Base-by-base conservation (phyloP, 35 echinoderm and acorn worm species). In the Acanthaster planci region DNA sequence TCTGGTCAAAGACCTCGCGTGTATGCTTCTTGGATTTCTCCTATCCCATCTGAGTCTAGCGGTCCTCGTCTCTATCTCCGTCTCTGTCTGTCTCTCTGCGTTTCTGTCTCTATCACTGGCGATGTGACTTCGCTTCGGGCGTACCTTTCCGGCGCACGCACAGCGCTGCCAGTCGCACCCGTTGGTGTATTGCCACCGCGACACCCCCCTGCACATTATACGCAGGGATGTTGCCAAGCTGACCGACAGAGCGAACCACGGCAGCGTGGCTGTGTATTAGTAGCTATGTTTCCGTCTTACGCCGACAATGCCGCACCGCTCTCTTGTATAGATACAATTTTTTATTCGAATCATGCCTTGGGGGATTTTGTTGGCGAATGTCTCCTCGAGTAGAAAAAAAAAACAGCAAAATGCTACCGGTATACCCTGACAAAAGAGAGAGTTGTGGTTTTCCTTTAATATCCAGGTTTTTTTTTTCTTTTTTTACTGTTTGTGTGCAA, bases 1-100 rank as follows among this genome's bases (percentile, higher is more conserved):
- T 6, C 42, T 72, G 64, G 64, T 72, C 64, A 72, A 72, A 72
- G 64, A 72, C 64, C 64, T 29, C 64, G 64, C 10, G 64, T 59
- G 27, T 72, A 26, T 72, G 29, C 5, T 47, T 47, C 42, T 47
- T 47, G 42, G 42, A 4, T 47, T 47, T 47, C 12, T 47, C 42
- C 42, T 12, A 6, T 47, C 42, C 42, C 4, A 6, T 47, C 12
- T 47, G 4, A 47, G 42, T 47, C 42, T 47, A 4, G 4, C 42
- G 42, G 4, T 47, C 42, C 42, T 47, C 4, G 42, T 12, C 12
- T 47, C 42, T 47, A 47, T 12, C 4, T 47, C 42, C 12, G 42
- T 47, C 42, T 47, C 42, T 12, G 42, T 47, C 42, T 47, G 4
- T 47, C 12, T n/a, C n/a, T 12, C 4, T 47, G 4, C 12, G 42